Evolutionary conservation across 2,888 invertebrate genomes (phyloP).

Genomic region (Volucella inanis): DNA sequence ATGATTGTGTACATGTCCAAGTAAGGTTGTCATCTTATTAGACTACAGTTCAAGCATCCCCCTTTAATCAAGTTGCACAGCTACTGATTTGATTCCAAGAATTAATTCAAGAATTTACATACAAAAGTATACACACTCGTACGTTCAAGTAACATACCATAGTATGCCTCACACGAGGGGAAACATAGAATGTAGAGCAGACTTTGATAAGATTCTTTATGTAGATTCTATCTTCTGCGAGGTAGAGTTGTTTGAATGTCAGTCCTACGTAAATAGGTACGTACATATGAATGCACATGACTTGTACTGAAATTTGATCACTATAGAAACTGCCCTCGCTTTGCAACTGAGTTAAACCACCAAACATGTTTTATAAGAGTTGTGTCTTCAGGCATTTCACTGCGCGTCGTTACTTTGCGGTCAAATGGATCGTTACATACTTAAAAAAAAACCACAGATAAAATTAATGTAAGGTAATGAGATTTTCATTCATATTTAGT

Average conservation of each 20-base stretch:
- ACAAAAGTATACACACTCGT: not conserved
- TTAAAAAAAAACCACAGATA: not conserved
- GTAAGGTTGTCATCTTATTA: not conserved
- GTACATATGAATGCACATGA: not conserved
- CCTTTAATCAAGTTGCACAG: constrained; percentile 10
- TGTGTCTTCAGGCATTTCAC: not conserved
- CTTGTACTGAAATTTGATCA: constrained; percentile 21
- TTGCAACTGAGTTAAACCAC: constrained; percentile 1
- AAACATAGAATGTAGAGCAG: constrained; percentile 46
- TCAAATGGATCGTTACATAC: constrained; percentile 25
- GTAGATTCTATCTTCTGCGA: not conserved
- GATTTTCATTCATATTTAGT: constrained; percentile 3
- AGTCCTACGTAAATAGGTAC: too few relatives aligned
- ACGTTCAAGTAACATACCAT: too few relatives aligned
- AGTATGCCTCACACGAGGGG: constrained; percentile 5
- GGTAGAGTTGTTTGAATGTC: not conserved
- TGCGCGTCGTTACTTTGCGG: constrained; percentile 17
- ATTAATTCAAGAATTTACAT: constrained; percentile 4
- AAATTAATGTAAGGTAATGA: constrained; percentile 2
- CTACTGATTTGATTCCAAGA: constrained; percentile 34
- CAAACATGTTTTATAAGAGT: constrained; percentile 17
- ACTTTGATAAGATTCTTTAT: not conserved
- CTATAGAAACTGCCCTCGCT: constrained; percentile 19
- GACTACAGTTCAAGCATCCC: constrained; percentile 46
- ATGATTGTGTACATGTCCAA: constrained; percentile 25